These are phyloP conservation scores for Uria aalge DNA, from an alignment of 2,113 vertebrate genomes.

Conservation along the genomic window DNA sequence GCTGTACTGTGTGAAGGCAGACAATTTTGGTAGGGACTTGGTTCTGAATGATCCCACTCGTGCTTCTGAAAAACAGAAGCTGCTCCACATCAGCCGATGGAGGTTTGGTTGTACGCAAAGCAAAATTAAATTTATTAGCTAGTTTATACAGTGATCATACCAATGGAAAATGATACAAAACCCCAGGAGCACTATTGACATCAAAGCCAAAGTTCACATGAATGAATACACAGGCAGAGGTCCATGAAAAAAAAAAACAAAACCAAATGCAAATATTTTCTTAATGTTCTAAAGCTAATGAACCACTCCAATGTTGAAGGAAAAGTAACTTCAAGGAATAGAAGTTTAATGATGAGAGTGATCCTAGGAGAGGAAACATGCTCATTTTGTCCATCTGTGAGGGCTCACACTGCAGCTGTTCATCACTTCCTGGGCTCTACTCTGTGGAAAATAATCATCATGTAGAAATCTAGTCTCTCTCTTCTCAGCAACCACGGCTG, in stretches of 20 bases:
- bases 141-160: background rate
- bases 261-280: background rate
- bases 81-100: background rate
- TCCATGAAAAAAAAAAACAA: background rate
- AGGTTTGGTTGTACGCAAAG: background rate
- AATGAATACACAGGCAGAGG: background rate
- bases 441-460: background rate
- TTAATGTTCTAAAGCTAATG: background rate
- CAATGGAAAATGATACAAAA: background rate
- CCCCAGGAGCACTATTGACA: background rate
- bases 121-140: background rate
- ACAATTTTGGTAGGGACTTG: background rate
- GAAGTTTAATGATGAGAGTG: background rate
- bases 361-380: background rate
- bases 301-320: background rate
- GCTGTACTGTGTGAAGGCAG: background rate
- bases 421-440: background rate
- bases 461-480: background rate
- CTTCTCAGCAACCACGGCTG: background rate
- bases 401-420: background rate
- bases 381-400: background rate
- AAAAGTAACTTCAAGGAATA: background rate
- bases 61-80: background rate
- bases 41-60: background rate
- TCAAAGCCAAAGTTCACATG: background rate